A percentile compares a stretch with the other conserved stretches of the same genome.
Evolutionary conservation across 2,113 vertebrate species (phyloP).

Genomic region (Scalopus aquaticus): DNA sequence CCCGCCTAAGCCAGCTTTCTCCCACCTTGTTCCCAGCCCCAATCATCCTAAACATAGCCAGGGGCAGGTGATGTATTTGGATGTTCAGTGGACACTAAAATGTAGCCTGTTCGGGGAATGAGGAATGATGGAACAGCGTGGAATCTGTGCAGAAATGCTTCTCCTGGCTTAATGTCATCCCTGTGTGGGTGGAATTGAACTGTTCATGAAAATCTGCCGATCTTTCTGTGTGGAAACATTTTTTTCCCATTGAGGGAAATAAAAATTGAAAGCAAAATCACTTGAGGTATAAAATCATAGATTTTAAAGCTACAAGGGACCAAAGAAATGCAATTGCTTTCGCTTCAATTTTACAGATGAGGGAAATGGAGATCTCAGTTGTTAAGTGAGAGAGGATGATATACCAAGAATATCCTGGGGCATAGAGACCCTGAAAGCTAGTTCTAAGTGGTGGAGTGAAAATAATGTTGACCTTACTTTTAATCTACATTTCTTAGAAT

Average conservation of each 20-base stretch:
- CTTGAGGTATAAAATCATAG: background rate
- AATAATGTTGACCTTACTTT: background rate
- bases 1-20: background rate
- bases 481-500: background rate
- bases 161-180: background rate
- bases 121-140: background rate
- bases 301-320: conserved; percentile 16
- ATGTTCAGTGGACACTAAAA: background rate
- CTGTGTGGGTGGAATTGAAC: background rate
- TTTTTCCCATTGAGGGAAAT: background rate
- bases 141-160: accelerated
- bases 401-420: background rate
- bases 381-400: background rate
- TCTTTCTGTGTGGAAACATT: background rate
- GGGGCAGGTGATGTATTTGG: background rate
- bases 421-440: background rate
- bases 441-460: background rate
- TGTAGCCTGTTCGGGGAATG: background rate
- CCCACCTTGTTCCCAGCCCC: background rate
- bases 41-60: background rate
- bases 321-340: background rate
- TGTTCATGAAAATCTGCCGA: background rate
- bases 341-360: background rate
- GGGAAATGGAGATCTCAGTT: background rate
- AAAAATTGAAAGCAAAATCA: conserved; percentile 45